phyloP scores from a whole-genome alignment of 64 coral and sea anemone species.

The Stylophora pistillata region DNA sequence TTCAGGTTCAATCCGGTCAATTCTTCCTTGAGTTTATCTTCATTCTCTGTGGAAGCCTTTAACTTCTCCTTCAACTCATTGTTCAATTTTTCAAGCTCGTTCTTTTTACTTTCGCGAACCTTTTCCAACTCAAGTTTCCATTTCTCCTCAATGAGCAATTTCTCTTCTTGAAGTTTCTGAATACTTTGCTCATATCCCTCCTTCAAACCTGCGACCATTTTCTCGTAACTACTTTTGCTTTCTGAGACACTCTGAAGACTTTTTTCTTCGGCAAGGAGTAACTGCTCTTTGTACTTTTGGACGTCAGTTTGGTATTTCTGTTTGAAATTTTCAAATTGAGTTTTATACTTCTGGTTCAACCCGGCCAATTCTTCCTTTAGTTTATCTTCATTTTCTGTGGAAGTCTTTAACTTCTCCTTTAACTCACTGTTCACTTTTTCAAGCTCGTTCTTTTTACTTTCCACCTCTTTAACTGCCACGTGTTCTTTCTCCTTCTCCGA shows the following conservation, averaged over 20 bases:
- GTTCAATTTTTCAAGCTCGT: constrained; percentile 59
- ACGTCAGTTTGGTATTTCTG: constrained; percentile 62
- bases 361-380: constrained; percentile 55
- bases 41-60: constrained; percentile 33
- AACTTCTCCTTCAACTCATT: constrained; percentile 63
- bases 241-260: constrained; percentile 23
- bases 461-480: constrained; percentile 40
- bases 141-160: constrained; percentile 62
- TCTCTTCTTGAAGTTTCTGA: constrained; percentile 49
- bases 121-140: constrained; percentile 71
- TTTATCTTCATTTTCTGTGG: constrained; percentile 27
- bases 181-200: constrained; percentile 27
- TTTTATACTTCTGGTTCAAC: constrained; percentile 52
- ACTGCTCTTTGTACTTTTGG: constrained; percentile 71
- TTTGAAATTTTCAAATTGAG: constrained; percentile 74
- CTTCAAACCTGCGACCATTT: constrained; percentile 36
- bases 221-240: constrained; percentile 44
- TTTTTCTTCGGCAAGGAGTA: constrained; percentile 69
- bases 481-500: constrained; percentile 69
- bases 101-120: constrained; percentile 50
- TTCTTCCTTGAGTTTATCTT: constrained; percentile 52
- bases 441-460: constrained; percentile 59
- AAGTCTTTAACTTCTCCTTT: constrained; percentile 44
- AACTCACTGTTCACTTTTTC: constrained; percentile 65
- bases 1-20: constrained; percentile 49